Evolutionary conservation across 1,140 invertebrate species (phyloP).

Genomic region (Hycleus cichorii): DNA sequence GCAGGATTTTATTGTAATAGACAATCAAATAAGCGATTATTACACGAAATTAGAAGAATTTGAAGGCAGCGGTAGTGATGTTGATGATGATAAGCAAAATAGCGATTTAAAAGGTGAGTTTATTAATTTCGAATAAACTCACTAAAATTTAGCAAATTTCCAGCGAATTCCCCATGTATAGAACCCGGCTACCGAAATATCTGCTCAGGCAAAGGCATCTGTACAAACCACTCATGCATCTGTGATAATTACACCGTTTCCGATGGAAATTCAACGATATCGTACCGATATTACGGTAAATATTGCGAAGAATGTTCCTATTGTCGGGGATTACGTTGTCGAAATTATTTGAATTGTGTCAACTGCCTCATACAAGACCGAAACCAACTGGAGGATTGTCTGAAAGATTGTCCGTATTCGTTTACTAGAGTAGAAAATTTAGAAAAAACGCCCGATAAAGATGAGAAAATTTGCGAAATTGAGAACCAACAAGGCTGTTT

Average conservation of each 20-base stretch:
- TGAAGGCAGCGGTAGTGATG: too few species aligned
- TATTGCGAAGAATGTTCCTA: slow-evolving; percentile 12
- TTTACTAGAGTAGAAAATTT: background rate
- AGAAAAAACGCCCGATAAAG: background rate
- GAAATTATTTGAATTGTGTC: background rate
- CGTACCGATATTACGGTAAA: slow-evolving; percentile 3
- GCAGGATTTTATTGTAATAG: too few species aligned
- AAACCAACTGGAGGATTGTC: background rate
- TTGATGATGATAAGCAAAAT: too few species aligned
- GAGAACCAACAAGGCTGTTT: slow-evolving; percentile 1
- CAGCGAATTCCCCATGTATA: background rate
- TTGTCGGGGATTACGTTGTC: background rate
- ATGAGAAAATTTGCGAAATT: slow-evolving; percentile 5
- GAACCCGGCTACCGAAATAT: background rate
- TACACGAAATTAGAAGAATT: too few species aligned
- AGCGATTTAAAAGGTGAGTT: too few species aligned
- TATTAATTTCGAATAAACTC: too few species aligned
- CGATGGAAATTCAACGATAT: background rate
- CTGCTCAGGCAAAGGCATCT: slow-evolving; percentile 1
- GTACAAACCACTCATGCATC: background rate
- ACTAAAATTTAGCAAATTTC: too few species aligned
- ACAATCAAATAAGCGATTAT: too few species aligned
- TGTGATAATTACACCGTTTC: background rate
- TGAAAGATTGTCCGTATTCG: background rate
- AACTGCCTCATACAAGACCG: background rate